A percentile compares a stretch with the other conserved stretches of the same genome.
These are phyloP conservation scores for Ictalurus furcatus DNA, from an alignment of 2,113 vertebrate genomes.

Conservation along the genomic window DNA sequence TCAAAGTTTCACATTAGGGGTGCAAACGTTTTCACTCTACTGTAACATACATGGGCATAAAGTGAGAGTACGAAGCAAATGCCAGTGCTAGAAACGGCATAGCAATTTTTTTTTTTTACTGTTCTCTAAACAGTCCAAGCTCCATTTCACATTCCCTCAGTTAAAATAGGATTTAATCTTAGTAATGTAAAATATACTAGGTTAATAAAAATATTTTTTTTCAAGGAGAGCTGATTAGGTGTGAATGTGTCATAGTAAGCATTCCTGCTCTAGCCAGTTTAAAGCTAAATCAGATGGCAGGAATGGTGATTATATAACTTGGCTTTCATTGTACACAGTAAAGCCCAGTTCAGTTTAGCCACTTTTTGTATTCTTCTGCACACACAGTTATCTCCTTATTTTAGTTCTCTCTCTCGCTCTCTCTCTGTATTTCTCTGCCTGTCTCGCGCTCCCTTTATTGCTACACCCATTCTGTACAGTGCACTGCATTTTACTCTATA, in stretches of 20 bases:
- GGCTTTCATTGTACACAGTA: neutral
- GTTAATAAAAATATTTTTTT: neutral
- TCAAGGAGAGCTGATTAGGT: neutral
- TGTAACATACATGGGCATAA: neutral
- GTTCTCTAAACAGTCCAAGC: neutral
- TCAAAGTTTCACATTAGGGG: neutral
- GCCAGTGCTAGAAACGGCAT: neutral
- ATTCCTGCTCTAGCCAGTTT: neutral
- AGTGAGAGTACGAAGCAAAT: neutral
- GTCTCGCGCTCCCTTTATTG: slow-evolving; percentile 14
- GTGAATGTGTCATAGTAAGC: slow-evolving; percentile 11
- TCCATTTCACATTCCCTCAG: neutral
- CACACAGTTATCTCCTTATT: slow-evolving; percentile 12
- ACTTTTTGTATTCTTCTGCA: slow-evolving; percentile 7
- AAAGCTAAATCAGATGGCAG: neutral
- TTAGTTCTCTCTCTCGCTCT: neutral
- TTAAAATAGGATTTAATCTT: neutral
- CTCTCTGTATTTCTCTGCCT: neutral
- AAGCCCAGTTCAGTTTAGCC: slow-evolving; percentile 6
- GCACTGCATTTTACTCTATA: slow-evolving; percentile 45
- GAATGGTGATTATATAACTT: slow-evolving; percentile 4
- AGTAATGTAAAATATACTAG: neutral
- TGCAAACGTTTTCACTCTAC: neutral
- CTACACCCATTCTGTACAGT: slow-evolving; percentile 44
- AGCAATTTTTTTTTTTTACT: neutral